Percentiles rank a stretch among this genome's conserved stretches.
Conservation (phyloP, 2,797 vertebrate species). For the Falco peregrinus region DNA sequence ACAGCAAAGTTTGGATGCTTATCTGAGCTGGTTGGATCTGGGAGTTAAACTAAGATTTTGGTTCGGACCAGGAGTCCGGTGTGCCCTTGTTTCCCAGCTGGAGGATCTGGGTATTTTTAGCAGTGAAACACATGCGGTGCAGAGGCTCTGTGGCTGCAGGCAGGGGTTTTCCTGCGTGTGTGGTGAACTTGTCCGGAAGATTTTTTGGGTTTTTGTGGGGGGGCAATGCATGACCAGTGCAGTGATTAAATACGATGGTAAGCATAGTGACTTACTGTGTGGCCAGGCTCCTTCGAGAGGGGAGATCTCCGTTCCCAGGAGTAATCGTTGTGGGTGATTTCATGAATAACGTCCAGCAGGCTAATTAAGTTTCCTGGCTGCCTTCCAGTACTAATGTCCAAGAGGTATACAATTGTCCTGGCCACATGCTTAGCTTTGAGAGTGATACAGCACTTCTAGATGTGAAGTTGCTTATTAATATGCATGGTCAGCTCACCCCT, state of each 20-base stretch:
- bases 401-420: not conserved
- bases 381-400: conserved; percentile 6
- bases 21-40: conserved; percentile 11
- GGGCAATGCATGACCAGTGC: not conserved
- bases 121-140: not conserved
- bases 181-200: not conserved
- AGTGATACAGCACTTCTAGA: conserved; percentile 10
- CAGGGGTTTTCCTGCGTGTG: not conserved
- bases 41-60: not conserved
- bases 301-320: not conserved
- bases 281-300: not conserved
- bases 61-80: not conserved
- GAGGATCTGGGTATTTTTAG: not conserved
- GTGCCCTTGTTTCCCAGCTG: not conserved
- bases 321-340: conserved; percentile 16
- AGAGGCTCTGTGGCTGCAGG: not conserved
- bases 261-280: not conserved
- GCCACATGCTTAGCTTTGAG: not conserved
- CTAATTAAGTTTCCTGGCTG: conserved; percentile 48
- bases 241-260: not conserved
- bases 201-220: not conserved
- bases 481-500: not conserved
- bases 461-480: not conserved
- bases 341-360: not conserved
- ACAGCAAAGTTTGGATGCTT: not conserved